Conservation (phyloP, 2,888 invertebrate species). For the Rhynchonema sp. region DNA sequence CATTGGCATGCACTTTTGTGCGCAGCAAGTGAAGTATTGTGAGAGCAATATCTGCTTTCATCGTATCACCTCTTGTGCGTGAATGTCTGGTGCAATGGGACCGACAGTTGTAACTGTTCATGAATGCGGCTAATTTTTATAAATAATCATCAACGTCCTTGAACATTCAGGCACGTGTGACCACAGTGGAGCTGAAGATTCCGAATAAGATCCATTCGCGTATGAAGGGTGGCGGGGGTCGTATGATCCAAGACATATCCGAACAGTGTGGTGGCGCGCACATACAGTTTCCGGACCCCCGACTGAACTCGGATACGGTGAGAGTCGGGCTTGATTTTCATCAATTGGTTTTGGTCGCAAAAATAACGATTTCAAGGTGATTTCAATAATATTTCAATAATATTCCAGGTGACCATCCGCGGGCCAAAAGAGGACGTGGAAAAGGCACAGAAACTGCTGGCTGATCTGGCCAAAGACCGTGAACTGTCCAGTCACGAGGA, state of each 20-base stretch:
- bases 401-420: conserved; percentile 23
- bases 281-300: conserved; percentile 78
- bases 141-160: too few species aligned
- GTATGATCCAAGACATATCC: conserved; percentile 76
- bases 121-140: too few species aligned
- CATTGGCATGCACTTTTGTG: too few species aligned
- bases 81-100: too few species aligned
- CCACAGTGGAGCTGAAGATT: conserved; percentile 68
- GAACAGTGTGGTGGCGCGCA: conserved; percentile 94
- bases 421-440: conserved; percentile 36
- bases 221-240: conserved; percentile 74
- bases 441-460: conserved; percentile 32
- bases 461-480: conserved; percentile 30
- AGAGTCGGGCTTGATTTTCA: background rate
- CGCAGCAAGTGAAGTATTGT: too few species aligned
- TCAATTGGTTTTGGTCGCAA: background rate
- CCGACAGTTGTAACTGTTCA: too few species aligned
- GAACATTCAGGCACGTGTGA: conserved; percentile 67
- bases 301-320: conserved; percentile 43
- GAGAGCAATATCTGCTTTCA: too few species aligned
- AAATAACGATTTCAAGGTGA: background rate
- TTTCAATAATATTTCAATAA: background rate
- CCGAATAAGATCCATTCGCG: conserved; percentile 65
- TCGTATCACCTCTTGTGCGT: too few species aligned
- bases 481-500: conserved; percentile 67